A percentile compares a stretch with the other conserved stretches of the same genome.
Evolutionary conservation across 1,140 invertebrate genomes (phyloP).

Genomic region (Nebria ingens): DNA sequence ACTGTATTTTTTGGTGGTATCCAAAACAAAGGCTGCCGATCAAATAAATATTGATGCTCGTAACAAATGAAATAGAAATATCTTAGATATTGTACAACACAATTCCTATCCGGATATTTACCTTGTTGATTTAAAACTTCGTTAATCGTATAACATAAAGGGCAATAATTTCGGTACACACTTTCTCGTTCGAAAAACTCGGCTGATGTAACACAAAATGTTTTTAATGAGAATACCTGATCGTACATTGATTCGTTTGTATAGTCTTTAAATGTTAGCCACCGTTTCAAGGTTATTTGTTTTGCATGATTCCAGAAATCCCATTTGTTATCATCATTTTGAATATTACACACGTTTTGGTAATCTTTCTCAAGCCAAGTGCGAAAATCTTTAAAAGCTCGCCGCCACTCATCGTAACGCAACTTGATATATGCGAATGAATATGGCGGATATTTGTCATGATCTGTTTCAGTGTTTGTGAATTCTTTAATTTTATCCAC

Average conservation of each 20-base stretch:
- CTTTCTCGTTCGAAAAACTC: conserved; percentile 40
- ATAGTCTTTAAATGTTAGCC: conserved; percentile 31
- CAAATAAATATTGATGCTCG: conserved; percentile 36
- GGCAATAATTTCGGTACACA: conserved; percentile 40
- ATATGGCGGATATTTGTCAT: conserved; percentile 29
- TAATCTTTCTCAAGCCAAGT: conserved; percentile 40
- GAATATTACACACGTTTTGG: conserved; percentile 34
- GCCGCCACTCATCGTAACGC: conserved; percentile 35
- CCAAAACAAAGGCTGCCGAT: conserved; percentile 32
- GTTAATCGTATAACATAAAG: conserved; percentile 37
- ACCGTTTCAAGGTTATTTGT: conserved; percentile 25
- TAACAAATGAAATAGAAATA: conserved; percentile 46
- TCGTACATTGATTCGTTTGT: conserved; percentile 31
- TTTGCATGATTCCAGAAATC: conserved; percentile 35
- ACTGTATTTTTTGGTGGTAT: conserved; percentile 28
- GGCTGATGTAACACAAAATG: conserved; percentile 36
- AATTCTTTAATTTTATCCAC: conserved; percentile 31
- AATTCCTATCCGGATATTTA: conserved; percentile 37
- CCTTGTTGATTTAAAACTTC: conserved; percentile 33
- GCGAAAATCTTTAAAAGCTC: conserved; percentile 28
- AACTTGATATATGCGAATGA: conserved; percentile 33
- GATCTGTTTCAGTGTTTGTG: conserved; percentile 21
- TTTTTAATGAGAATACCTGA: conserved; percentile 30
- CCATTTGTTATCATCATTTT: conserved; percentile 37
- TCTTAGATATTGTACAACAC: conserved; percentile 40